Evolutionary conservation across 1,140 invertebrate genomes (phyloP), one percentile per base, ranked within the genome.

Genomic region (Apis laboriosa): DNA sequence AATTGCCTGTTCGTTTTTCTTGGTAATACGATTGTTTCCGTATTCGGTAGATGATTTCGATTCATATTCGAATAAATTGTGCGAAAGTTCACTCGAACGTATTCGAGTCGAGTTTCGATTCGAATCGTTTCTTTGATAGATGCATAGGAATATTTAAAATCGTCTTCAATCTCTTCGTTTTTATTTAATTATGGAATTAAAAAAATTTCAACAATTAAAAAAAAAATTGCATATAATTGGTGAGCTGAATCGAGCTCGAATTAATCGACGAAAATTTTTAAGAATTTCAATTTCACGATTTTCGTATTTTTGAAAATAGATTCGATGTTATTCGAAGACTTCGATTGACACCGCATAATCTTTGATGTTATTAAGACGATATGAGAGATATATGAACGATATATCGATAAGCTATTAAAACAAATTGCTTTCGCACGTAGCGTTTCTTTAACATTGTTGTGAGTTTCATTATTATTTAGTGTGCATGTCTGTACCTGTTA

Each of bases 371-470:
- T 43, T 76, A 61, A 67, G 43, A 12, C 21, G 63, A 61, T 82
- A 34, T 4, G 34, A 34, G 34, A 34, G 34, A 34, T 34, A 34
- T 34, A 34, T 2, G 28, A 61, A 61, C 64, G 53, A 15, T 51
- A 43, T 12, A 0, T 1, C 5, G 79, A 81, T 81, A 81, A 58
- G 53, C 11, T 24, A 77, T 68, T 55, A 1, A 21, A 21, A 43
- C 19, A 34, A 77, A 28, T 21, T 43, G 80, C 64, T 82, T 78
- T 82, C 74, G 78, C 78, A 19, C 60, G 28, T n/a, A 60, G 21
- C 49, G 49, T 80, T 80, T 55, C n/a, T 66, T 66, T 28, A 56
- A 61, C 2, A 19, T 34, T 51, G 58, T 15, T 15, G 7, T 24
- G 28, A 24, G 71, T 75, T 51, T 67, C 71, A 49, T 17, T 24